Evolutionary conservation across 2,113 vertebrate genomes (phyloP).

Genomic region (Alouatta palliata): DNA sequence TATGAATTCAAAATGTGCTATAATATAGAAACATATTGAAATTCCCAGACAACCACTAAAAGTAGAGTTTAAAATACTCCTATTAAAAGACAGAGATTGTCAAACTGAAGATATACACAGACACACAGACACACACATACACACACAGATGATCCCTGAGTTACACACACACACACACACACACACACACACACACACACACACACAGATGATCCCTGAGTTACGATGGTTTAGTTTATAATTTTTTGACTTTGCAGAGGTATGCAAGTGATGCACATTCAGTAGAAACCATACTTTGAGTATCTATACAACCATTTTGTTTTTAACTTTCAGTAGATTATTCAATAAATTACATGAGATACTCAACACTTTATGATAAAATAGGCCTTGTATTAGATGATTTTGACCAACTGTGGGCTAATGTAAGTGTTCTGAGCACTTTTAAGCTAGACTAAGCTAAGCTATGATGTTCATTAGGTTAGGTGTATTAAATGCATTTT

Average conservation of each 20-base stretch:
- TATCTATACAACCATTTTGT: background rate
- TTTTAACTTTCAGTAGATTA: background rate
- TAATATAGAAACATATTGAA: background rate
- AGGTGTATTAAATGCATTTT: background rate
- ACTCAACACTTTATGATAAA: background rate
- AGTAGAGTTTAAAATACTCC: background rate
- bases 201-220: background rate
- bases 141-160: background rate
- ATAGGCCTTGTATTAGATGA: background rate
- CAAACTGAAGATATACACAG: background rate
- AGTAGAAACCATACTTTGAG: background rate
- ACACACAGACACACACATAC: background rate
- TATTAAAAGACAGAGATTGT: background rate
- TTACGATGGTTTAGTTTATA: background rate
- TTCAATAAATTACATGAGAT: background rate
- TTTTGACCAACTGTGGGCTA: background rate
- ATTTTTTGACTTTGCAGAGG: background rate
- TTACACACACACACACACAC: background rate
- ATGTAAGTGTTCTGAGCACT: background rate
- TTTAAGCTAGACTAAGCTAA: background rate
- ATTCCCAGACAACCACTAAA: background rate
- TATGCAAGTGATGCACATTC: background rate
- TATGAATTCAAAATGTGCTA: background rate
- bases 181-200: background rate
- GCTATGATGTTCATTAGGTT: background rate